Base-by-base conservation (phyloP, 2,797 vertebrate genomes). In the Hippoglossus hippoglossus region DNA sequence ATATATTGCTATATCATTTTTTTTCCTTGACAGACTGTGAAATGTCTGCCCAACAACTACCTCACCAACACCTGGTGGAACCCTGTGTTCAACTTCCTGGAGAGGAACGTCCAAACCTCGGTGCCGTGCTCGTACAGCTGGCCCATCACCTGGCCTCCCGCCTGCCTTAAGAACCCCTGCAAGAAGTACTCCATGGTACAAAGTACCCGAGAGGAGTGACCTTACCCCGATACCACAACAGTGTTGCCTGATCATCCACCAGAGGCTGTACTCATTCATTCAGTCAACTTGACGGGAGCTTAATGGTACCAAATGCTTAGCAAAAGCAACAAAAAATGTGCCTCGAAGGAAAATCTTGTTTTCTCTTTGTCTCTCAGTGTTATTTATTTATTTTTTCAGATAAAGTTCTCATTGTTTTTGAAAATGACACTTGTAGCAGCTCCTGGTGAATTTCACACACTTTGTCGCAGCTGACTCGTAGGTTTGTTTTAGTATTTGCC, bases 41-140 rank as follows among this genome's bases (percentile, higher is more conserved):
- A 97, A 91, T 95, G 96, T 49, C 96, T 96, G 4, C 96, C 97
- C 0, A 96, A 96, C 90, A 99, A 97, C 90, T 98, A 98, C 92
- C 95, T 99, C 86, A 97, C 96, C 86, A 96, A 97, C 93, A 95
- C 96, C 0, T 99, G 98, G 98, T 99, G 98, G 98, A 99, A 96
- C 89, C 98, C 98, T 1, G 90, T 98, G 80, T 99, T 99, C 89
- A 96, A 95, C 91, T 98, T 99, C 84, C 94, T 99, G 3, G 98
- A 99, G 94, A 97, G 95, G 90, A 99, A 98, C 0, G 94, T 99
- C 44, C 97, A 98, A 81, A 96, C 95, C 5, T 91, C 96, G 9
- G 95, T 99, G 84, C 97, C 97, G 13, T 98, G 97, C 77, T 96
- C 95, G 44, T 99, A 96, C 91, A 96, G 95, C 56, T 99, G 97